These are phyloP conservation scores for Atlantisia rogersi DNA, from an alignment of 2,113 vertebrate genomes.

Conservation along the genomic window DNA sequence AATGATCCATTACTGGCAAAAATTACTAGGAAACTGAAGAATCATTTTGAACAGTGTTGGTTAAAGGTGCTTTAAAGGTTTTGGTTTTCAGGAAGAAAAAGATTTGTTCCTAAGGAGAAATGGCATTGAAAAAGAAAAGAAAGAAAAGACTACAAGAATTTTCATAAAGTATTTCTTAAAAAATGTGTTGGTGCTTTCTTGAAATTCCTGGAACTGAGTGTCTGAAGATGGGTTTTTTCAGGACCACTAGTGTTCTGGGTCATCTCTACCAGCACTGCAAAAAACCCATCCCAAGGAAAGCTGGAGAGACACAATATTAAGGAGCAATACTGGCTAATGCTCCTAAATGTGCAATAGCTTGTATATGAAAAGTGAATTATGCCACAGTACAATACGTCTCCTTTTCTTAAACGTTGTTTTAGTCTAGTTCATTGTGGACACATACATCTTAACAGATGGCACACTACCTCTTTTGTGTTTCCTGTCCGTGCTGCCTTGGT, in stretches of 20 bases:
- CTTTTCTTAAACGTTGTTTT: conserved; percentile 75
- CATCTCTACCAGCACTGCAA: conserved; percentile 48
- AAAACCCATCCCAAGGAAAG: conserved; percentile 65
- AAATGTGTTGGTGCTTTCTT: conserved; percentile 72
- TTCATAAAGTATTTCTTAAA: conserved; percentile 65
- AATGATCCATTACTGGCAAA: not conserved
- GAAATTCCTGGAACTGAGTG: conserved; percentile 71
- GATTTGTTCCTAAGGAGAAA: conserved; percentile 74
- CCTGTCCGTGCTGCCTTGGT: conserved; percentile 75
- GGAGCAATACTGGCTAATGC: conserved; percentile 82
- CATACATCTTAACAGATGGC: conserved; percentile 84
- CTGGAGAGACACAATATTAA: conserved; percentile 67
- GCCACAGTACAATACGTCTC: conserved; percentile 66
- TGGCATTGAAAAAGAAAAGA: not conserved
- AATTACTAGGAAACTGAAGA: conserved; percentile 18
- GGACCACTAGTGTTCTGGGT: conserved; percentile 58
- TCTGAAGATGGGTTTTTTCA: conserved; percentile 67
- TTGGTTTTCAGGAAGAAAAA: conserved; percentile 68
- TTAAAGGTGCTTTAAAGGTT: conserved; percentile 55
- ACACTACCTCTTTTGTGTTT: conserved; percentile 92
- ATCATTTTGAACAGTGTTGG: conserved; percentile 24
- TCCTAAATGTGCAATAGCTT: conserved; percentile 86
- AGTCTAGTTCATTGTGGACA: conserved; percentile 76
- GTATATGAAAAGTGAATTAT: conserved; percentile 74
- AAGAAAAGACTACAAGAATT: conserved; percentile 45